Evolutionary conservation across 23 tunicate genomes (phyloP), one percentile per base, ranked within the genome.

Genomic region (Ciona savignyi): DNA sequence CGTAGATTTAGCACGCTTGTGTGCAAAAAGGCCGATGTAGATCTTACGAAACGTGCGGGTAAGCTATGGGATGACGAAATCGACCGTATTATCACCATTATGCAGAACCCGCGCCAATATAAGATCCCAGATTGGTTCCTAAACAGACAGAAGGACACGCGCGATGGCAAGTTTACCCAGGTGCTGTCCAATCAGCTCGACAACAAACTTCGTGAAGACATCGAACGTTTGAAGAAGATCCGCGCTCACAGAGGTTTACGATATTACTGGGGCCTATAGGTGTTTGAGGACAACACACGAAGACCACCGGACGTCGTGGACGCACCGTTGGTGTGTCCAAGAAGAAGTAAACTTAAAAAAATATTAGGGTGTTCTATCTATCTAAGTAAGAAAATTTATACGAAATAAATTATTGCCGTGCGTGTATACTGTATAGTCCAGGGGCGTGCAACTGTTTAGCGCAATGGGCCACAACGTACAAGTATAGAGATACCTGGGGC

Each of bases 251-350:
- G 93, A 34, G 93, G 93, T 82, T 81, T 86, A 27, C 83, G 93
- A 23, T 86, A 86, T 56, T 80, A 77, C 65, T 86, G 93, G 93
- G 81, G 84, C 27, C 86, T 84, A 51, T n/a, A n/a, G 70, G 93
- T 28, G 93, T 86, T 64, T 60, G 93, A 28, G 93, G 93, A 28
- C 93, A 86, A 65, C 93, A 86, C 71, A 86, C 93, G 0, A 86
- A 86, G 51, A 93, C 98, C 62, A 93, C 98, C 56, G 98, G 98
- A 61, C 85, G 98, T 25, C 98, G 98, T 82, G 98, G 98, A 34
- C 89, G 98, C 62, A 93, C 98, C 56, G 98, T 93, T 82, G 98
- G 98, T 93, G 98, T 93, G 71, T 93, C 98, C 32, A 93, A 93
- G 95, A 93, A 93, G 89, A 93, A 93, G 85, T 93, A 93, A 86